Evolutionary conservation across 2,797 vertebrate species (phyloP), one percentile per base, ranked within the genome.

Genomic region (Phrynocephalus guinanensis): DNA sequence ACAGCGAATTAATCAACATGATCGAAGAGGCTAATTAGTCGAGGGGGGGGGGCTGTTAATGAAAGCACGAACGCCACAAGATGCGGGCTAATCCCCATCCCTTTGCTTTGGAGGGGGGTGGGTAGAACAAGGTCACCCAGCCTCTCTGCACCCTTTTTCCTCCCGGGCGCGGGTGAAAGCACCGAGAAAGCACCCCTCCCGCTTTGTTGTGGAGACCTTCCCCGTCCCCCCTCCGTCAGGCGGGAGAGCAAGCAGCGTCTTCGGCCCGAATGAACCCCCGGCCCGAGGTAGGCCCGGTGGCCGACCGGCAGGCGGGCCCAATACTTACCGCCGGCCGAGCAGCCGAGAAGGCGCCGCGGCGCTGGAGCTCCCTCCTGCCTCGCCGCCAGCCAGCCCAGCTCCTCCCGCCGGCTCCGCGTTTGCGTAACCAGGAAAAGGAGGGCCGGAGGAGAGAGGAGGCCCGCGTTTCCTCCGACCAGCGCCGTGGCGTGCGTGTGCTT

Each of bases 361-460:
- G 30, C 78, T 10, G 44, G 11, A 20, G 66, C 16, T 6, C 28
- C 44, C 28, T 10, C 5, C 30, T 3, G 68, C 30, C 38, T 13
- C 3, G 5, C 28, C 30, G 18, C 8, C 33, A 38, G 13, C 15
- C 1, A 72, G 38, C 44, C n/a, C 48, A 10, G 44, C 24, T 73
- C 60, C 82, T 81, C 76, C 82, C 30, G 50, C 85, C 70, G 9
- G 63, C 87, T 44, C 52, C 7, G 15, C 22, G 38, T 88, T 75
- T 80, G 77, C 87, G 87, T 88, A 84, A 75, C 83, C 68, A 88
- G 77, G 87, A 71, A 80, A 73, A 68, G 67, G 88, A n/a, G 88
- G 83, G 82, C 15, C 22, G 16, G 38, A 24, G 79, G 52, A 6
- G 70, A n/a, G 11, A 24, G 22, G 10, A 44, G 50, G 30, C 30